Conservation (phyloP, 2,113 vertebrate genomes). For the Loxodonta africana region DNA sequence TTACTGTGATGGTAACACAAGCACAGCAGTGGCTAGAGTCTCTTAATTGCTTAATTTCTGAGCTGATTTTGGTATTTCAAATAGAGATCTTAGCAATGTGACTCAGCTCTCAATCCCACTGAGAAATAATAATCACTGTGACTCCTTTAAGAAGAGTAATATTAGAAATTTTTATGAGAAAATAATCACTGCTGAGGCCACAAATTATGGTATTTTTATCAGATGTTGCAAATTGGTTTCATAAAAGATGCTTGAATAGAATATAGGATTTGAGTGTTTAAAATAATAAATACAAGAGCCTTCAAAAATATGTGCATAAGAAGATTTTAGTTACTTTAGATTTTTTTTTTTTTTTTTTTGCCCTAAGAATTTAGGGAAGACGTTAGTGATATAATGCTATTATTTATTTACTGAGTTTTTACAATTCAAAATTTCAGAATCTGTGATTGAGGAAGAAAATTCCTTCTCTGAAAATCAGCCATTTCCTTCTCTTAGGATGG, state of each 20-base stretch:
- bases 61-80: slow-evolving; percentile 44
- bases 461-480: slow-evolving; percentile 95
- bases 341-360: neutral
- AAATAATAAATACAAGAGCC: neutral
- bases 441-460: slow-evolving; percentile 92
- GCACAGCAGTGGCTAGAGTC: neutral
- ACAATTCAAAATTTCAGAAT: slow-evolving; percentile 88
- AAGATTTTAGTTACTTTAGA: neutral
- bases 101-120: neutral
- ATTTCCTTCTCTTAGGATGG: slow-evolving; percentile 97
- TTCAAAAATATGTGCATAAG: neutral
- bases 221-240: slow-evolving; percentile 43
- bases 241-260: neutral
- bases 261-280: neutral
- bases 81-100: slow-evolving; percentile 17
- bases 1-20: neutral
- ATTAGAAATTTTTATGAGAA: slow-evolving; percentile 19
- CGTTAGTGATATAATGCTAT: slow-evolving; percentile 35
- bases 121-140: neutral
- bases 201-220: neutral
- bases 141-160: slow-evolving; percentile 32
- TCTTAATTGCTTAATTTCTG: slow-evolving; percentile 41
- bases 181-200: neutral
- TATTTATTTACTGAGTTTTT: slow-evolving; percentile 65
- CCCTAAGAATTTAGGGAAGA: slow-evolving; percentile 1